Evolutionary conservation across 2,113 vertebrate genomes (phyloP).

Genomic region (Neogale vison): DNA sequence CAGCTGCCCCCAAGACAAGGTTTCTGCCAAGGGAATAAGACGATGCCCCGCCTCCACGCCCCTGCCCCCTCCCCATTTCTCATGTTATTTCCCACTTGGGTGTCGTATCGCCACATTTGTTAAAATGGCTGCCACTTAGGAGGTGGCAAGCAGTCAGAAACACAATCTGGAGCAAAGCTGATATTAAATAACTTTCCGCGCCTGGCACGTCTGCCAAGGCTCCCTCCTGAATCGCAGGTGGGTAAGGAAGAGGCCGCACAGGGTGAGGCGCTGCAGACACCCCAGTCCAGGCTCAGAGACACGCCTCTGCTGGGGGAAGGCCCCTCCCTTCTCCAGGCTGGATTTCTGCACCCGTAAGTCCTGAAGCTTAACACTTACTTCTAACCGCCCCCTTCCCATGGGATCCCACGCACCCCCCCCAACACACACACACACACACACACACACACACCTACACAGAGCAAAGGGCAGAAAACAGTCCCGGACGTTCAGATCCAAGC

Average conservation of each 20-base stretch:
- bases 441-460: not conserved
- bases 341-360: not conserved
- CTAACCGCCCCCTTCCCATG: not conserved
- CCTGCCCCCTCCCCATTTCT: not conserved
- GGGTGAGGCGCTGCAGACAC: not conserved
- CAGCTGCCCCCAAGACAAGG: not conserved
- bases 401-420: not conserved
- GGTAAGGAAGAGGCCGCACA: not conserved
- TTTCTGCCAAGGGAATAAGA: not conserved
- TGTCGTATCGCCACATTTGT: slow-evolving; percentile 23
- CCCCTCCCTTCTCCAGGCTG: not conserved
- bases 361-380: not conserved
- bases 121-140: slow-evolving; percentile 52
- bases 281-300: not conserved
- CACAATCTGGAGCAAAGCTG: slow-evolving; percentile 67
- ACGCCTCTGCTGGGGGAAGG: not conserved
- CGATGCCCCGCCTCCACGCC: rapidly evolving
- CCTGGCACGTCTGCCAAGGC: not conserved
- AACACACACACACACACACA: not conserved
- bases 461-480: not conserved
- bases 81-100: slow-evolving; percentile 12
- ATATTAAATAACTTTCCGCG: slow-evolving; percentile 49
- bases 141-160: slow-evolving; percentile 65
- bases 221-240: slow-evolving; percentile 43
- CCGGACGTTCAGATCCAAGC: not conserved